These are phyloP conservation scores for Helicoverpa assulta DNA, from an alignment of 2,888 invertebrate species.

Conservation along the genomic window DNA sequence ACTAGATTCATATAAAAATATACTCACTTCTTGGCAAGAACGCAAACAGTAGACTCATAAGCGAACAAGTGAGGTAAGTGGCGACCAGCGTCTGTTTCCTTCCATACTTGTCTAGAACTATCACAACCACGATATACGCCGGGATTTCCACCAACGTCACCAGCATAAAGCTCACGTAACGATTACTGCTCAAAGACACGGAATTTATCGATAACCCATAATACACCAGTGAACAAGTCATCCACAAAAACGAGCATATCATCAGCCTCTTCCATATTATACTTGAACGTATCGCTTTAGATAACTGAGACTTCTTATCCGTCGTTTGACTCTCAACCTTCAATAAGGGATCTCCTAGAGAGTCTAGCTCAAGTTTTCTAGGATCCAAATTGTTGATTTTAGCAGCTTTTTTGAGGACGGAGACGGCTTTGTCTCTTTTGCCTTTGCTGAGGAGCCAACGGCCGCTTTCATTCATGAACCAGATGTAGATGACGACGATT, in stretches of 20 bases:
- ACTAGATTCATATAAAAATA: constrained; percentile 3
- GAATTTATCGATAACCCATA: constrained; percentile 95
- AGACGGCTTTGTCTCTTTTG: constrained; percentile 91
- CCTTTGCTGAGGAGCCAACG: constrained; percentile 95
- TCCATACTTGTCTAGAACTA: constrained; percentile 92
- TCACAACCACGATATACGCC: constrained; percentile 92
- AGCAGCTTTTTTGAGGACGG: constrained; percentile 91
- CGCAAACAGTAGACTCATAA: constrained; percentile 90
- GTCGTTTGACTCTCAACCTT: constrained; percentile 75
- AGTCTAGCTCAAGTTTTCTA: constrained; percentile 83
- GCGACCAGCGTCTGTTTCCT: constrained; percentile 91
- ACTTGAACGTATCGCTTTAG: constrained; percentile 88
- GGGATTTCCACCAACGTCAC: constrained; percentile 93
- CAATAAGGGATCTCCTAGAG: constrained; percentile 83
- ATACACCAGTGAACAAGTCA: constrained; percentile 94
- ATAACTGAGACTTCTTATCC: constrained; percentile 83
- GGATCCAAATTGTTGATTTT: constrained; percentile 91
- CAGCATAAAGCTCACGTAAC: constrained; percentile 94
- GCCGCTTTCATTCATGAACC: constrained; percentile 94
- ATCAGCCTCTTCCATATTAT: constrained; percentile 90
- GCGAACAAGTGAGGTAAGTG: constrained; percentile 91
- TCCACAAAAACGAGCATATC: constrained; percentile 94
- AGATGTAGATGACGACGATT: constrained; percentile 92
- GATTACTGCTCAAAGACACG: constrained; percentile 93
- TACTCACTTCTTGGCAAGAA: constrained; percentile 91